phyloP scores from a whole-genome alignment of 2,888 invertebrate species.

The Drosophila prolongata region DNA sequence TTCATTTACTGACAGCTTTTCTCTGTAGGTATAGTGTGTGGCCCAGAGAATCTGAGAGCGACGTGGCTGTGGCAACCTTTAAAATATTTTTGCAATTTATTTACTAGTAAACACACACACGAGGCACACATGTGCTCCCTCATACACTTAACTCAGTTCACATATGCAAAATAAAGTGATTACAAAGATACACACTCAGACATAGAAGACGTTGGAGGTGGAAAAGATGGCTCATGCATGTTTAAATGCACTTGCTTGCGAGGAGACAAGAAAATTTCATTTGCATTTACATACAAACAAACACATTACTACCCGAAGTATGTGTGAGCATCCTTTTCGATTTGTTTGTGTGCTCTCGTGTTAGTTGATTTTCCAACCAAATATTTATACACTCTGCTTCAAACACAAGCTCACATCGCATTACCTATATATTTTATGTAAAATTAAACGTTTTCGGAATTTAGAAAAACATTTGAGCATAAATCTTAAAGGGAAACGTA shows the following conservation, averaged over 20 bases:
- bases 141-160: slow-evolving; percentile 65
- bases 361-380: slow-evolving; percentile 43
- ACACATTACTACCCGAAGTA: slow-evolving; percentile 12
- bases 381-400: slow-evolving; percentile 50
- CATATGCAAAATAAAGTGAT: slow-evolving; percentile 78
- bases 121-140: slow-evolving; percentile 13
- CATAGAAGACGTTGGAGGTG: slow-evolving; percentile 17
- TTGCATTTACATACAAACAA: slow-evolving; percentile 53
- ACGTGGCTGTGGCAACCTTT: slow-evolving; percentile 71
- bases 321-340: slow-evolving; percentile 25
- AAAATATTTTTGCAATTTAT: slow-evolving; percentile 78
- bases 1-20: slow-evolving; percentile 49
- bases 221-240: slow-evolving; percentile 51
- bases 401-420: background rate
- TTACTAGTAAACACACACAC: slow-evolving; percentile 41
- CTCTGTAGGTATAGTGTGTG: slow-evolving; percentile 24
- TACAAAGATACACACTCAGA: slow-evolving; percentile 55
- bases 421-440: slow-evolving; percentile 29
- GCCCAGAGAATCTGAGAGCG: slow-evolving; percentile 26
- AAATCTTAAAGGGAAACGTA: background rate
- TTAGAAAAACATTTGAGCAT: slow-evolving; percentile 3
- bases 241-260: slow-evolving; percentile 61
- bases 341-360: slow-evolving; percentile 39
- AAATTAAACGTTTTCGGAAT: slow-evolving; percentile 42
- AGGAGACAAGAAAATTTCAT: slow-evolving; percentile 64